phyloP scores from a whole-genome alignment of 2,888 invertebrate species.

The Plutella xylostella region DNA sequence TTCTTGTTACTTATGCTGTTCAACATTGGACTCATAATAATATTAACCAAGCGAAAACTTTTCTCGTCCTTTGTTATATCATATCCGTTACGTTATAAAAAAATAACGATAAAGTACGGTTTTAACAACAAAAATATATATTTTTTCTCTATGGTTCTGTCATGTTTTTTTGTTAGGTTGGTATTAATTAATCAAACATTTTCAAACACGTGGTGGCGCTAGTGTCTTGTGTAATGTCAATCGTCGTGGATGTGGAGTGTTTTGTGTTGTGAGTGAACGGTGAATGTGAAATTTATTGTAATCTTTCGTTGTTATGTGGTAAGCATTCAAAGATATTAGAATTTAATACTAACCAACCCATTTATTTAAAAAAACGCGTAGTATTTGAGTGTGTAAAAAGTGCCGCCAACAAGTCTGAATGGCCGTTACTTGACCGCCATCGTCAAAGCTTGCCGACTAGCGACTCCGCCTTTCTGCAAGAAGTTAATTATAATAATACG shows the following conservation, averaged over 20 bases:
- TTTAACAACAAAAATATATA: too few relatives aligned
- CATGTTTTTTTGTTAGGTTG: conserved; percentile 17
- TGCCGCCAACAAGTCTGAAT: conserved; percentile 1
- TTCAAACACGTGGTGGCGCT: conserved; percentile 43
- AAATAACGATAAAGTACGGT: too few relatives aligned
- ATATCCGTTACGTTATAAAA: too few relatives aligned
- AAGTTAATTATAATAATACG: too few relatives aligned
- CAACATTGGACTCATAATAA: too few relatives aligned
- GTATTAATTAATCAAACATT: conserved; percentile 20
- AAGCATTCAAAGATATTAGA: conserved; percentile 30
- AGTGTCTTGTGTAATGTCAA: conserved; percentile 29
- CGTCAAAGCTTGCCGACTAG: conserved; percentile 24
- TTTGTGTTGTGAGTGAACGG: conserved; percentile 62
- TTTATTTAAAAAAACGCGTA: background rate
- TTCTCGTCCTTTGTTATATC: too few relatives aligned
- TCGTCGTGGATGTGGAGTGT: conserved; percentile 38
- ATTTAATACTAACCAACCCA: background rate
- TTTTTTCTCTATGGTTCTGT: background rate
- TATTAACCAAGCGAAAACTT: too few relatives aligned
- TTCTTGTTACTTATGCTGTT: too few relatives aligned
- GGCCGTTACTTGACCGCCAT: conserved; percentile 68
- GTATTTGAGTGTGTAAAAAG: background rate
- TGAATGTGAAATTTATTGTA: conserved; percentile 37
- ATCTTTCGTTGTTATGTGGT: conserved; percentile 57
- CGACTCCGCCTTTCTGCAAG: conserved; percentile 14